Evolutionary conservation across 2,888 invertebrate species (phyloP), one percentile per base, ranked within the genome.

Genomic region (Dolomedes plantarius): DNA sequence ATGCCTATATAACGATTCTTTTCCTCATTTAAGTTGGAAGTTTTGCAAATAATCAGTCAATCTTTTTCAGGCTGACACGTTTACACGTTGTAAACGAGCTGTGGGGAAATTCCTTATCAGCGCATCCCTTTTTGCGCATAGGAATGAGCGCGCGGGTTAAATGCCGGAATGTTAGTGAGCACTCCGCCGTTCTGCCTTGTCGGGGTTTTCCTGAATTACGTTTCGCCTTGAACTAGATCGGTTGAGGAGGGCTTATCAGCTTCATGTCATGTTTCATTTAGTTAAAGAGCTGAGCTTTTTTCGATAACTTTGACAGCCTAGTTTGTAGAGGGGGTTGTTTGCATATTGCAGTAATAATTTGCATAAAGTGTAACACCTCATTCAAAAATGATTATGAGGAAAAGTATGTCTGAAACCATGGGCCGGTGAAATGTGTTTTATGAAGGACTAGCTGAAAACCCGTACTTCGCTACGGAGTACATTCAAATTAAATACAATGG

Each of bases 181-280:
- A 62, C 56, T 16, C 56, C 56, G 56, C n/a, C 56, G 41, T 50
- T 19, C 6, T 5, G 23, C 6, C 13, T 19, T 50, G 23, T 11
- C 62, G 62, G 27, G 62, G 27, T 62, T 62, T 62, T 62, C 62
- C 62, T 27, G 62, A 62, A 62, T 62, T 62, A 28, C 62, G 28
- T 62, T 62, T 62, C 46, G 28, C 62, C 62, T 62, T 62, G 62
- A 62, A 62, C 62, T 62, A 62, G 62, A 62, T 62, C 27, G 62
- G 27, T 27, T 50, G n/a, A 19, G 36, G 50, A 50, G 50, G 6
- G 50, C 23, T 50, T 28, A 62, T 62, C 27, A 19, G 62, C 6
- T 16, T 23, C 28, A 62, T 62, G 62, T 62, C 62, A 62, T 0
- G 62, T 62, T 28, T 62, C 62, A 62, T 62, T 27, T 27, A 28